Percentiles rank a stretch among this genome's conserved stretches.
Evolutionary conservation across 2,888 invertebrate species (phyloP).

Genomic region (Orthosia gracilis): DNA sequence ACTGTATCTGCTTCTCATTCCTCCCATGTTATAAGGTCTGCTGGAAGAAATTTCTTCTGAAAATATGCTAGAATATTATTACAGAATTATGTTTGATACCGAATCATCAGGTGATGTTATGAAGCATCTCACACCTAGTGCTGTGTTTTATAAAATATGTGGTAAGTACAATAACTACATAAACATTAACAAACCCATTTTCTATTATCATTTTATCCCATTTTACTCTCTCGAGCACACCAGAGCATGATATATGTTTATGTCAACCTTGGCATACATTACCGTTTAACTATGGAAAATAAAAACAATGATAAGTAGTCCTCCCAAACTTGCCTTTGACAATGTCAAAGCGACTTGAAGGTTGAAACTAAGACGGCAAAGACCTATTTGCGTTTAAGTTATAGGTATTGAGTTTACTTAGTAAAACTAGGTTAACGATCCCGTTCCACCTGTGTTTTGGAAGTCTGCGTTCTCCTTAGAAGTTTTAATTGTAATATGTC

Average conservation of each 20-base stretch:
- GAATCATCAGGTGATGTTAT: not conserved
- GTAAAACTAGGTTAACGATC: slow-evolving; percentile 53
- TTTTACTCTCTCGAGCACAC: slow-evolving; percentile 54
- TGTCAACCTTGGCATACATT: slow-evolving; percentile 71
- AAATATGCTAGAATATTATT: not conserved
- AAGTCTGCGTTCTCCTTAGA: slow-evolving; percentile 35
- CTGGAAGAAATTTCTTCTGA: too few relatives aligned
- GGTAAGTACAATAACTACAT: not conserved
- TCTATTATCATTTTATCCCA: slow-evolving; percentile 13
- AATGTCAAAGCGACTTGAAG: slow-evolving; percentile 50
- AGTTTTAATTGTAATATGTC: slow-evolving; percentile 63
- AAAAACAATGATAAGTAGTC: slow-evolving; percentile 62
- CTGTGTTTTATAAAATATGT: not conserved
- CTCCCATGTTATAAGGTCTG: too few relatives aligned
- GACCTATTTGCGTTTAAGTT: slow-evolving; percentile 45
- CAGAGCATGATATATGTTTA: slow-evolving; percentile 72
- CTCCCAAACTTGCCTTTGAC: slow-evolving; percentile 52
- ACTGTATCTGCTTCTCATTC: too few relatives aligned
- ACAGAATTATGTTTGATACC: not conserved
- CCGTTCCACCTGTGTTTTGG: slow-evolving; percentile 55
- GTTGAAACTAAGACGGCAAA: slow-evolving; percentile 33
- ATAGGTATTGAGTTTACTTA: slow-evolving; percentile 42
- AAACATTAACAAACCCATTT: not conserved
- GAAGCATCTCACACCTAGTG: not conserved
- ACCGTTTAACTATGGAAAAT: slow-evolving; percentile 63